phyloP scores from a whole-genome alignment of 2,797 vertebrate genomes.

The Neostethus bicornis region DNA sequence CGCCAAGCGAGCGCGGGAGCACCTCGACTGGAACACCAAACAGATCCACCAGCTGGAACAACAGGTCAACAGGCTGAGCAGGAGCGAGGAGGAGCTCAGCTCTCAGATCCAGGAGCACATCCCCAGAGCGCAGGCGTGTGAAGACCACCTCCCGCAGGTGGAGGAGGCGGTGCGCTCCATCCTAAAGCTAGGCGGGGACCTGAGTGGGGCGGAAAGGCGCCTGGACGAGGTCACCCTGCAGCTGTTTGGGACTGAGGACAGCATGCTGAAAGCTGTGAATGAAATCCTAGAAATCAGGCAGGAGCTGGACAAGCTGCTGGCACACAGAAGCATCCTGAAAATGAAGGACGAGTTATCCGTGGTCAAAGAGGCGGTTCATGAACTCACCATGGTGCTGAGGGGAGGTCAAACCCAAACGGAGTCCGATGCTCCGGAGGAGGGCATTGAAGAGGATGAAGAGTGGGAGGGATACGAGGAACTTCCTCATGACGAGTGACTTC shows the following conservation, averaged over 20 bases:
- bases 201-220: slow-evolving; percentile 82
- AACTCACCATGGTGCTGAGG: slow-evolving; percentile 66
- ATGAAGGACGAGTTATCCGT: slow-evolving; percentile 76
- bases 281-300: slow-evolving; percentile 82
- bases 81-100: slow-evolving; percentile 73
- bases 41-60: slow-evolving; percentile 81
- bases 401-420: slow-evolving; percentile 19
- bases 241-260: slow-evolving; percentile 85
- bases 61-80: slow-evolving; percentile 69
- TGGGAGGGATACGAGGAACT: slow-evolving; percentile 38
- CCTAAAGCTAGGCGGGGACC: slow-evolving; percentile 83
- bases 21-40: slow-evolving; percentile 81
- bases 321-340: slow-evolving; percentile 78
- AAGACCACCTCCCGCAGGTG: slow-evolving; percentile 83
- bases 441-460: slow-evolving; percentile 37
- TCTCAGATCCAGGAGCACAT: slow-evolving; percentile 78
- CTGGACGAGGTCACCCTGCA: slow-evolving; percentile 84
- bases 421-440: slow-evolving; percentile 22
- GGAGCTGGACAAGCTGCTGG: slow-evolving; percentile 81
- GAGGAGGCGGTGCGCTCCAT: slow-evolving; percentile 87
- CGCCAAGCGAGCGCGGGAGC: slow-evolving; percentile 72
- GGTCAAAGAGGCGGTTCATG: slow-evolving; percentile 76
- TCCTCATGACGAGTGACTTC: slow-evolving; percentile 49
- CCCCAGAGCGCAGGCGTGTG: slow-evolving; percentile 84
- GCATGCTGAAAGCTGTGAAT: slow-evolving; percentile 82